These are phyloP conservation scores for Mesaphorura yosii DNA, from an alignment of 1,140 invertebrate genomes.

Conservation along the genomic window DNA sequence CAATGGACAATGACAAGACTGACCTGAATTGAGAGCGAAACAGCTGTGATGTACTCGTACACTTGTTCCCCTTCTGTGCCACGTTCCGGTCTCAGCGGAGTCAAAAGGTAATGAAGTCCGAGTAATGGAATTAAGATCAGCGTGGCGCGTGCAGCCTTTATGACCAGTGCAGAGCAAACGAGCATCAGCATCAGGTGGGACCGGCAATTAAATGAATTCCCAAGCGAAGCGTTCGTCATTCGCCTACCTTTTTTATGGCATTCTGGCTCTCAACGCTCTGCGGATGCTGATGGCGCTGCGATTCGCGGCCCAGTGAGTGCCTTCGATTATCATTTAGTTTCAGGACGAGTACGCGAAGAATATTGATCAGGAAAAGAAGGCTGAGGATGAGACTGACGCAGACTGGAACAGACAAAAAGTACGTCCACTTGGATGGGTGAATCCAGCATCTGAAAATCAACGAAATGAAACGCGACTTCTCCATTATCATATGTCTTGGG, in stretches of 20 bases:
- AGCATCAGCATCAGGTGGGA: too few species aligned
- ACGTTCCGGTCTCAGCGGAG: conserved; percentile 35
- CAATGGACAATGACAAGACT: background rate
- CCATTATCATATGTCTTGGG: too few species aligned
- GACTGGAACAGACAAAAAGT: conserved; percentile 65
- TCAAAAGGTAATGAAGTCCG: conserved; percentile 45
- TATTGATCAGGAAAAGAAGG: conserved; percentile 81
- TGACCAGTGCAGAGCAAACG: background rate
- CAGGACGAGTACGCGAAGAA: conserved; percentile 77
- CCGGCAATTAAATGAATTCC: too few species aligned
- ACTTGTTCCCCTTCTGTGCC: conserved; percentile 52
- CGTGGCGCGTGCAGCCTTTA: conserved; percentile 40
- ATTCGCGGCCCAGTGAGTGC: too few species aligned
- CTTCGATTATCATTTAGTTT: conserved; percentile 55
- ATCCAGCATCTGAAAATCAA: conserved; percentile 63
- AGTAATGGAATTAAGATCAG: conserved; percentile 47
- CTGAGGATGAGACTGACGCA: conserved; percentile 69
- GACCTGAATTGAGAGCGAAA: conserved; percentile 80
- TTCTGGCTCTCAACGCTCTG: too few species aligned
- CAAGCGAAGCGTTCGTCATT: too few species aligned
- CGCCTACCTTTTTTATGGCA: conserved; percentile 19
- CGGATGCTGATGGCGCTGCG: too few species aligned
- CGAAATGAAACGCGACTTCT: conserved; percentile 1
- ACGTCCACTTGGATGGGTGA: conserved; percentile 55
- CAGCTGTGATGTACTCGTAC: conserved; percentile 72